A percentile compares a stretch with the other conserved stretches of the same genome.
phyloP scores from a whole-genome alignment of 1,140 invertebrate genomes.

The Lucilia sericata region DNA sequence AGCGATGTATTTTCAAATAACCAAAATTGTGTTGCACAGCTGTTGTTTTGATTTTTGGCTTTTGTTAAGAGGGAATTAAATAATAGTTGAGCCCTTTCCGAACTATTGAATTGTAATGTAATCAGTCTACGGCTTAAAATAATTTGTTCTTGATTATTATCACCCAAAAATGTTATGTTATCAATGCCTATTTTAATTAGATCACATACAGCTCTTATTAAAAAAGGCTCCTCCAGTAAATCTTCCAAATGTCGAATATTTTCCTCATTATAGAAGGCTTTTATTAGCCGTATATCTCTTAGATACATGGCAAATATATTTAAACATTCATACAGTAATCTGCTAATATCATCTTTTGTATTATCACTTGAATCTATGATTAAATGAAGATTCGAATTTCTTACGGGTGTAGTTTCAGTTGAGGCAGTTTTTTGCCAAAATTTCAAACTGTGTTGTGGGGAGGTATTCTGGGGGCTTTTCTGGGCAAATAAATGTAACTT shows the following conservation, averaged over 20 bases:
- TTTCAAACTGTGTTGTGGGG: slow-evolving; percentile 24
- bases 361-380: not conserved
- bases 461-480: not conserved
- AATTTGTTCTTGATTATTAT: slow-evolving; percentile 59
- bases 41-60: slow-evolving; percentile 47
- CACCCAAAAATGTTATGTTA: slow-evolving; percentile 63
- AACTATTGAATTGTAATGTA: slow-evolving; percentile 61
- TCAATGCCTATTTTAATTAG: slow-evolving; percentile 66
- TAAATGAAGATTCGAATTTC: not conserved
- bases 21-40: not conserved
- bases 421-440: slow-evolving; percentile 10
- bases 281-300: slow-evolving; percentile 62
- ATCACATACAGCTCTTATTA: slow-evolving; percentile 62
- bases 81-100: slow-evolving; percentile 55
- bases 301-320: slow-evolving; percentile 64
- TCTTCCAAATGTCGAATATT: slow-evolving; percentile 64
- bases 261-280: slow-evolving; percentile 66
- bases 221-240: slow-evolving; percentile 55
- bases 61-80: slow-evolving; percentile 56
- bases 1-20: not conserved
- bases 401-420: not conserved
- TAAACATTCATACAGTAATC: slow-evolving; percentile 58
- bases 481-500: slow-evolving; percentile 47
- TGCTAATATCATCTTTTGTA: not conserved
- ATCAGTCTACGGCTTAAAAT: slow-evolving; percentile 58